These are phyloP conservation scores for Pelobates cultripes DNA, from an alignment of 2,797 vertebrate genomes.

Conservation along the genomic window DNA sequence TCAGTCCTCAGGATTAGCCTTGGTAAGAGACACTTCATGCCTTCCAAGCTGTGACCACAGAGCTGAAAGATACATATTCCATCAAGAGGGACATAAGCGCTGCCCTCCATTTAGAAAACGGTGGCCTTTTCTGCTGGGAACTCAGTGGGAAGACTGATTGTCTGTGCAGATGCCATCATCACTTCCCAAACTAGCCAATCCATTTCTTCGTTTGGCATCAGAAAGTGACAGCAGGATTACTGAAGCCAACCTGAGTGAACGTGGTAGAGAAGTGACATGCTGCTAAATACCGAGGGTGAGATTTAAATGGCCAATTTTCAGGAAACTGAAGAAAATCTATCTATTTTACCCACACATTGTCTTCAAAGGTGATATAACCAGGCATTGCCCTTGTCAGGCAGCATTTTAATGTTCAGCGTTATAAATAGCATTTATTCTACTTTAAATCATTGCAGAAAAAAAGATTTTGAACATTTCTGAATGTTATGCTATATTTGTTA, in stretches of 20 bases:
- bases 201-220: slow-evolving; percentile 19
- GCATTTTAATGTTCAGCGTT: slow-evolving; percentile 7
- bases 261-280: too few relatives aligned
- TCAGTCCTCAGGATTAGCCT: slow-evolving; percentile 5
- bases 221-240: slow-evolving; percentile 19
- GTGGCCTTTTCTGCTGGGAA: slow-evolving; percentile 36
- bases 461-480: background rate
- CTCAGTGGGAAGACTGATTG: slow-evolving; percentile 34
- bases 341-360: background rate
- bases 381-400: background rate
- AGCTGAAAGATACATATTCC: slow-evolving; percentile 14
- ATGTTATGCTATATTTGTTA: background rate
- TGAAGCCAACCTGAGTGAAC: slow-evolving; percentile 11
- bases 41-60: slow-evolving; percentile 16
- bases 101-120: slow-evolving; percentile 32
- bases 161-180: slow-evolving; percentile 22
- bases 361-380: background rate
- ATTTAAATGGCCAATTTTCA: slow-evolving; percentile 10
- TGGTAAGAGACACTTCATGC: background rate
- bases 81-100: background rate
- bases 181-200: slow-evolving; percentile 36
- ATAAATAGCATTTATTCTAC: background rate
- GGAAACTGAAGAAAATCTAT: background rate
- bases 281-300: background rate
- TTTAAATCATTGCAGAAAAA: background rate